These are phyloP conservation scores for Cydia fagiglandana DNA, from an alignment of 1,140 invertebrate genomes.

Conservation along the genomic window DNA sequence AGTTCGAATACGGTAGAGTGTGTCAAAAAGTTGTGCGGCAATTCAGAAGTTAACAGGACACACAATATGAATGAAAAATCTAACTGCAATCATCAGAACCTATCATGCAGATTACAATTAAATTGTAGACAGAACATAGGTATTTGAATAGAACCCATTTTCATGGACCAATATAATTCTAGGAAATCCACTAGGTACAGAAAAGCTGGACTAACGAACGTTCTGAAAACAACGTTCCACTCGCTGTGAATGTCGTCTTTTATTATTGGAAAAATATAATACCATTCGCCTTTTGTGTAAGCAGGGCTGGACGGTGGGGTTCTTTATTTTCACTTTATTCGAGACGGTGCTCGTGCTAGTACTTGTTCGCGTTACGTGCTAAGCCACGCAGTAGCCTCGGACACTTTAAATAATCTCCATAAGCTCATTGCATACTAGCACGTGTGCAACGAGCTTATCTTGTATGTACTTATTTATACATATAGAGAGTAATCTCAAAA, in stretches of 20 bases:
- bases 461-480: too few relatives aligned
- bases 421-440: slow-evolving; percentile 1
- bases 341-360: neutral
- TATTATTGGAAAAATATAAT: slow-evolving; percentile 8
- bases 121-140: neutral
- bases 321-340: slow-evolving; percentile 5
- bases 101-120: too few relatives aligned
- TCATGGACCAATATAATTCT: neutral
- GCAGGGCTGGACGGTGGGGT: neutral
- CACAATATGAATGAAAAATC: too few relatives aligned
- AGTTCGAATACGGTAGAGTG: too few relatives aligned
- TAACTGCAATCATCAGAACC: too few relatives aligned
- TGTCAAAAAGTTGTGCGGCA: too few relatives aligned
- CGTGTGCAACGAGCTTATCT: neutral
- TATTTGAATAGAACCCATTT: neutral
- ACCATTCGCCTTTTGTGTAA: slow-evolving; percentile 10
- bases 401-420: slow-evolving; percentile 1
- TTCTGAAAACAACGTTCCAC: neutral
- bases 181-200: neutral
- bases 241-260: slow-evolving; percentile 1
- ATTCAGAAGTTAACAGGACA: too few relatives aligned
- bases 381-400: neutral
- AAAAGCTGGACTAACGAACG: neutral
- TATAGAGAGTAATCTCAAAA: too few relatives aligned
- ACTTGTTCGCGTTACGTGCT: neutral